Percentiles rank a stretch among this genome's conserved stretches.
Evolutionary conservation across 1,140 invertebrate genomes (phyloP).

Genomic region (Ceratina calcarata): DNA sequence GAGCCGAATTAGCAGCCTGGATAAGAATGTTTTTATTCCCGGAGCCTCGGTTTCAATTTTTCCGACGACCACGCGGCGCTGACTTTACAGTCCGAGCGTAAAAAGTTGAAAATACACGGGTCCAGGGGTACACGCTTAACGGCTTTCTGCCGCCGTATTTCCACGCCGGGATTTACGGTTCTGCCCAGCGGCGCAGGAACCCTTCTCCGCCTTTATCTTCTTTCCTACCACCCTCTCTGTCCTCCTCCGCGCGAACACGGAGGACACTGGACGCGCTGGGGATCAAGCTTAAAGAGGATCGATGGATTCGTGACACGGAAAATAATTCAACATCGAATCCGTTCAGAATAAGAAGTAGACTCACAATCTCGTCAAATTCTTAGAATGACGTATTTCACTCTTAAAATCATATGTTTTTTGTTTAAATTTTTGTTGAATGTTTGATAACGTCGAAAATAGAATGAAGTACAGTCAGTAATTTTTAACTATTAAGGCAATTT

Average conservation of each 20-base stretch:
- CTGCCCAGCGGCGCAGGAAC: neutral
- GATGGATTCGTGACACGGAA: neutral
- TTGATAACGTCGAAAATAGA: too few species aligned
- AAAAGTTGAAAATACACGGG: conserved; percentile 7
- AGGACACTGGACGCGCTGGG: neutral
- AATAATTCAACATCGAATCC: neutral
- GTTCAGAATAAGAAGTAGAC: neutral
- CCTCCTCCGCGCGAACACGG: neutral
- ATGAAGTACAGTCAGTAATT: too few species aligned
- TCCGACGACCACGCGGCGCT: conserved; percentile 3
- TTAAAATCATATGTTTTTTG: too few species aligned
- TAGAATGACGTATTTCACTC: too few species aligned
- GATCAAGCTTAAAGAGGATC: conserved; percentile 31
- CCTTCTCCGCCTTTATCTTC: conserved; percentile 10
- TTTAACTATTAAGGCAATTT: too few species aligned
- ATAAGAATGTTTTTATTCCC: too few species aligned
- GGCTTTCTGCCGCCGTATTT: conserved; percentile 14
- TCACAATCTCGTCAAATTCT: neutral
- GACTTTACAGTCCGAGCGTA: conserved; percentile 16
- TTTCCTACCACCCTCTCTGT: neutral
- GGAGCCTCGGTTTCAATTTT: neutral
- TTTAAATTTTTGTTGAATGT: too few species aligned
- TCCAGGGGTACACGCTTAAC: conserved; percentile 9
- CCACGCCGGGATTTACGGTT: conserved; percentile 29
- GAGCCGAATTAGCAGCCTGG: too few species aligned